A percentile compares a stretch with the other conserved stretches of the same genome.
Conservation (phyloP, 2,797 vertebrate species). For the Halcyon badia region DNA sequence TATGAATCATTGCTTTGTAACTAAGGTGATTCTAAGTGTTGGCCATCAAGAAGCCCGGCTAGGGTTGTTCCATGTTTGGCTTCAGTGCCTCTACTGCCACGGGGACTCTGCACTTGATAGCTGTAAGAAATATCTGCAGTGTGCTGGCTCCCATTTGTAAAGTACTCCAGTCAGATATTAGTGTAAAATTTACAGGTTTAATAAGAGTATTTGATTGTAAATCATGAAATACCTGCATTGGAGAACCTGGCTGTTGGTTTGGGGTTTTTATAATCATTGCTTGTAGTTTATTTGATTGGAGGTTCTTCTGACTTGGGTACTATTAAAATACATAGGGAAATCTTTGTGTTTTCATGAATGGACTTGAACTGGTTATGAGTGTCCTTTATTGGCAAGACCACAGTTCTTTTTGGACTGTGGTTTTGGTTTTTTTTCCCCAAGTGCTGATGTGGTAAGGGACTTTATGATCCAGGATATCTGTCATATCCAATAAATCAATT, state of each 20-base stretch:
- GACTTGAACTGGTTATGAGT: not conserved
- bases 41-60: not conserved
- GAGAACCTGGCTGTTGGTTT: not conserved
- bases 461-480: conserved; percentile 3
- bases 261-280: not conserved
- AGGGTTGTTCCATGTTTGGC: not conserved
- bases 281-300: not conserved
- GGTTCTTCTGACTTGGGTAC: not conserved
- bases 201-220: not conserved
- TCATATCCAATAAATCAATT: conserved; percentile 21
- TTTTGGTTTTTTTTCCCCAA: too few relatives aligned
- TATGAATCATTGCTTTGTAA: not conserved
- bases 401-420: not conserved
- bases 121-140: not conserved
- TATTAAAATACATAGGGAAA: not conserved
- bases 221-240: not conserved
- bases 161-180: not conserved
- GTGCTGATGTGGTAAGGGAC: not conserved
- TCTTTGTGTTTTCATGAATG: not conserved
- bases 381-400: not conserved
- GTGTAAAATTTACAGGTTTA: not conserved
- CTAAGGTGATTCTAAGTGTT: not conserved
- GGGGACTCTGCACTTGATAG: not conserved
- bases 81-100: not conserved
- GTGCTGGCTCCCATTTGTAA: not conserved